Evolutionary conservation across 2,113 vertebrate species (phyloP).

Genomic region (Budorcas taxicolor): DNA sequence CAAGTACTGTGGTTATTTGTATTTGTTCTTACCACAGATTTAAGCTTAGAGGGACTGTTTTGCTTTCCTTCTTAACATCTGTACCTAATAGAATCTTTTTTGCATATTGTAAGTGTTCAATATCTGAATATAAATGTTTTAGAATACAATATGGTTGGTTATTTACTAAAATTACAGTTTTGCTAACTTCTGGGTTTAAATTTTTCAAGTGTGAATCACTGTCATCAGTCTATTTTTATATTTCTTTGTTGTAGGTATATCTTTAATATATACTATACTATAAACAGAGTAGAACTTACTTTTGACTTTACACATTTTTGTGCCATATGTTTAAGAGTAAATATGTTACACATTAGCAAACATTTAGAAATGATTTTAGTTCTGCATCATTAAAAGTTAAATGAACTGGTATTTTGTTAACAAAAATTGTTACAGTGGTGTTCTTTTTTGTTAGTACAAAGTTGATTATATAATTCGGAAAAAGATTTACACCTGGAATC

Average conservation of each 20-base stretch:
- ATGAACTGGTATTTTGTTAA: conserved; percentile 22
- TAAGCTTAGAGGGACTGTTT: not conserved
- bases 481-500: not conserved
- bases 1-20: not conserved
- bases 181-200: not conserved
- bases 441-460: conserved; percentile 21
- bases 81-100: not conserved
- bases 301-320: not conserved
- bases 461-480: not conserved
- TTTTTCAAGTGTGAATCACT: not conserved
- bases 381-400: not conserved
- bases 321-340: not conserved
- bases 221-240: not conserved
- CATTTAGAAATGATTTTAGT: not conserved
- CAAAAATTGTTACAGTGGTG: not conserved
- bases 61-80: not conserved
- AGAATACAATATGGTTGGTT: not conserved
- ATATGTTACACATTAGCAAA: not conserved
- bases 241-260: not conserved
- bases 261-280: not conserved
- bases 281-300: not conserved
- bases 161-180: not conserved
- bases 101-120: not conserved
- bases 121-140: not conserved
- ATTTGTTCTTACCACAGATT: not conserved